These are phyloP conservation scores for Acrocera orbiculus DNA, from an alignment of 2,888 invertebrate genomes.

Conservation along the genomic window DNA sequence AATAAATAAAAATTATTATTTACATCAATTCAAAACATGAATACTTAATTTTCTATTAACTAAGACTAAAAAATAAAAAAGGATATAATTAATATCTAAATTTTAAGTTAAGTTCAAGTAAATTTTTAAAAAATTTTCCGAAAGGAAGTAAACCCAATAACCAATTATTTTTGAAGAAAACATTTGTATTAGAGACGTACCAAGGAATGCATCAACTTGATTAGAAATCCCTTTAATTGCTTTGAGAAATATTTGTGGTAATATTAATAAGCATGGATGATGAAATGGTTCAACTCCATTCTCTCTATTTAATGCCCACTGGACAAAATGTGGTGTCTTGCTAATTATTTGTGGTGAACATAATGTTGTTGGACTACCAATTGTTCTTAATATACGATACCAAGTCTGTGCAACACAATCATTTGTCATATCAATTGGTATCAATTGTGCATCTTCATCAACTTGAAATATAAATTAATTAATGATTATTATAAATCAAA, in stretches of 20 bases:
- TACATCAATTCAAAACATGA: too few relatives aligned
- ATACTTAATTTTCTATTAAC: too few relatives aligned
- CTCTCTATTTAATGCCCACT: slow-evolving; percentile 66
- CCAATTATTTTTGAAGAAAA: too few relatives aligned
- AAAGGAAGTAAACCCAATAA: too few relatives aligned
- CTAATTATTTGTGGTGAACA: slow-evolving; percentile 66
- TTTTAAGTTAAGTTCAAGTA: too few relatives aligned
- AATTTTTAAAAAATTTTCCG: too few relatives aligned
- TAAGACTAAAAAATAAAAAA: too few relatives aligned
- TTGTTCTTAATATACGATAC: slow-evolving; percentile 85
- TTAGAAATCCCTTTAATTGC: slow-evolving; percentile 87
- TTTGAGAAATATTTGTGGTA: slow-evolving; percentile 81
- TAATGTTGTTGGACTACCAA: slow-evolving; percentile 87
- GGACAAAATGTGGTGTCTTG: slow-evolving; percentile 43
- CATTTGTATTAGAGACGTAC: slow-evolving; percentile 40
- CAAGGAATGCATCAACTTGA: slow-evolving; percentile 88
- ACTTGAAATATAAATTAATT: slow-evolving; percentile 32
- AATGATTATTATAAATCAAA: not conserved
- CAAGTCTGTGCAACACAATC: slow-evolving; percentile 89
- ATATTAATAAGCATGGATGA: slow-evolving; percentile 65
- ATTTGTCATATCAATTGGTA: slow-evolving; percentile 68
- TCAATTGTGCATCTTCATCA: slow-evolving; percentile 68
- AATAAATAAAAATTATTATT: too few relatives aligned
- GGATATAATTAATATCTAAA: too few relatives aligned
- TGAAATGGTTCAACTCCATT: slow-evolving; percentile 76